These are phyloP conservation scores for Tridacna crocea DNA, from an alignment of 2,888 invertebrate species.

Conservation along the genomic window DNA sequence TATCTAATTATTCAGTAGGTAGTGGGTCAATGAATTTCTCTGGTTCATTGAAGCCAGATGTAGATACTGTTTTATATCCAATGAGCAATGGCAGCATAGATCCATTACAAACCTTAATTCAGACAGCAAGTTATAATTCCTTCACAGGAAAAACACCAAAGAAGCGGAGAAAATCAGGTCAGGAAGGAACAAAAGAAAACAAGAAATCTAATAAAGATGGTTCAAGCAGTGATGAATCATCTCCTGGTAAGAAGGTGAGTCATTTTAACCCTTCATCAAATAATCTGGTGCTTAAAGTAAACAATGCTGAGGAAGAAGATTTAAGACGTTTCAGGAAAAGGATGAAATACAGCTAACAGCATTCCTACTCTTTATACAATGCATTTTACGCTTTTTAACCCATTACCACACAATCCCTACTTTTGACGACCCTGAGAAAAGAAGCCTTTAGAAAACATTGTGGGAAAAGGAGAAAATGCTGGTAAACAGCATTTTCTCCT, in stretches of 20 bases:
- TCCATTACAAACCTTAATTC: constrained; percentile 60
- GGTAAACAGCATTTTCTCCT: no score
- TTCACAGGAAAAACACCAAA: constrained; percentile 36
- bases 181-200: constrained; percentile 35
- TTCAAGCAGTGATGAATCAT: constrained; percentile 4
- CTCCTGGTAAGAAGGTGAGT: constrained; percentile 38
- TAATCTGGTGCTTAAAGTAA: no score
- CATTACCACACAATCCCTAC: no score
- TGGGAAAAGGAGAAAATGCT: no score
- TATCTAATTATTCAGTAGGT: constrained; percentile 53
- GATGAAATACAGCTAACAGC: no score
- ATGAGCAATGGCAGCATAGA: constrained; percentile 47
- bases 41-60: constrained; percentile 28
- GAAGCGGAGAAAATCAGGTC: constrained; percentile 45
- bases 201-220: constrained; percentile 4
- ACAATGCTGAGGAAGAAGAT: no score
- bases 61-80: constrained; percentile 42
- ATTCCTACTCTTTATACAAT: no score
- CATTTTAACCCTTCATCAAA: background rate
- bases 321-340: no score
- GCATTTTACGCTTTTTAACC: no score
- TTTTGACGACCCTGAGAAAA: no score
- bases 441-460: no score
- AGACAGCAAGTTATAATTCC: constrained; percentile 66
- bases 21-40: constrained; percentile 32